Percentiles rank a stretch among this genome's conserved stretches.
phyloP scores from a whole-genome alignment of 2,888 invertebrate species.

The Dermolepida albohirtum region DNA sequence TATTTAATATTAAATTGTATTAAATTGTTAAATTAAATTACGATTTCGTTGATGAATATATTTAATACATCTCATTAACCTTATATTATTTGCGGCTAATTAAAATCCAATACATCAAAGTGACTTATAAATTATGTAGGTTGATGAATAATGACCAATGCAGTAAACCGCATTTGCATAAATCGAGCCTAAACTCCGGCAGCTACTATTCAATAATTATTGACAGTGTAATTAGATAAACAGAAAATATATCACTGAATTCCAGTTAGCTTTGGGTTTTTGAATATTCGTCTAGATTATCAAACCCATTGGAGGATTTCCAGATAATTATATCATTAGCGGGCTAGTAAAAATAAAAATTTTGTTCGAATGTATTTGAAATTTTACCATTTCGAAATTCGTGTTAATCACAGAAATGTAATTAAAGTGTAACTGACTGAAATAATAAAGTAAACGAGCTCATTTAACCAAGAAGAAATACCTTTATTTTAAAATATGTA shows the following conservation, averaged over 20 bases:
- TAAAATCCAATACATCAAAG: constrained; percentile 24
- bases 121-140: constrained; percentile 15
- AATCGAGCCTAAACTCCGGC: constrained; percentile 38
- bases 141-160: constrained; percentile 15
- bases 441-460: no score
- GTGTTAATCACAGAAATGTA: constrained; percentile 2
- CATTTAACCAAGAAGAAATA: no score
- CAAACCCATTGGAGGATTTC: constrained; percentile 30
- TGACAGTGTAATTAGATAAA: constrained; percentile 50
- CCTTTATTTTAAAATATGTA: no score
- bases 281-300: constrained; percentile 40
- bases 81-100: neutral
- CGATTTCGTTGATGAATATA: neutral
- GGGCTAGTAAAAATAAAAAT: neutral
- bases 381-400: neutral
- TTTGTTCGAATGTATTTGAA: constrained; percentile 11
- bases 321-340: constrained; percentile 29
- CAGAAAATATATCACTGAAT: constrained; percentile 53
- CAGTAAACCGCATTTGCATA: constrained; percentile 33
- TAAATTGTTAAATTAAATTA: no score
- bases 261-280: constrained; percentile 41
- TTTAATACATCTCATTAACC: constrained; percentile 9
- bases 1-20: no score
- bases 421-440: neutral
- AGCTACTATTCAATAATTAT: constrained; percentile 51